phyloP scores from a whole-genome alignment of 2,797 vertebrate species.

The Tapirus indicus region DNA sequence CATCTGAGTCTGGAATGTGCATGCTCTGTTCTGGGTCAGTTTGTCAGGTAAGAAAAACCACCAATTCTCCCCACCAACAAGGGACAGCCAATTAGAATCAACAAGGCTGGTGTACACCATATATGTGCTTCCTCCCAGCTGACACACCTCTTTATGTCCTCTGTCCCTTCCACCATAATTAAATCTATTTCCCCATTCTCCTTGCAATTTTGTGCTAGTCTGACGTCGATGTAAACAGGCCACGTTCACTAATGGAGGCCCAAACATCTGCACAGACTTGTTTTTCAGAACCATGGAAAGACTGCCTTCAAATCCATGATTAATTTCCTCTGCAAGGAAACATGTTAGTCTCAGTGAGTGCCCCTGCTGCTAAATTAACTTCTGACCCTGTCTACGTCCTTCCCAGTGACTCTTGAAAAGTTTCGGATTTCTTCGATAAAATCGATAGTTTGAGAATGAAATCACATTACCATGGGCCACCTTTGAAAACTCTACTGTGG shows the following conservation, averaged over 20 bases:
- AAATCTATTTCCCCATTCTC: neutral
- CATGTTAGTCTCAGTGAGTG: conserved; percentile 55
- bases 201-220: neutral
- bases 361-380: conserved; percentile 75
- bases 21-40: neutral
- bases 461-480: neutral
- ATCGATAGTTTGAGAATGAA: conserved; percentile 64
- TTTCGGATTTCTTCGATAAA: conserved; percentile 71
- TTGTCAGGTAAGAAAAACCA: neutral
- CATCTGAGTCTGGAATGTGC: neutral
- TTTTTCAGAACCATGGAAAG: conserved; percentile 45
- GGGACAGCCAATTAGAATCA: neutral
- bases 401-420: conserved; percentile 69
- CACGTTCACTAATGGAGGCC: conserved; percentile 64
- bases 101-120: neutral
- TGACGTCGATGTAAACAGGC: neutral
- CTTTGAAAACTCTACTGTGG: conserved; percentile 56
- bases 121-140: neutral
- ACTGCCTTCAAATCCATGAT: conserved; percentile 74
- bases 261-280: conserved; percentile 59
- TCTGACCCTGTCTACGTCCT: conserved; percentile 72
- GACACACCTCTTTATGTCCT: neutral
- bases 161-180: neutral
- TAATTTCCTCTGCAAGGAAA: conserved; percentile 79
- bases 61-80: neutral